These are phyloP conservation scores for Pasiphila rectangulata DNA, from an alignment of 2,888 invertebrate genomes.

Conservation along the genomic window DNA sequence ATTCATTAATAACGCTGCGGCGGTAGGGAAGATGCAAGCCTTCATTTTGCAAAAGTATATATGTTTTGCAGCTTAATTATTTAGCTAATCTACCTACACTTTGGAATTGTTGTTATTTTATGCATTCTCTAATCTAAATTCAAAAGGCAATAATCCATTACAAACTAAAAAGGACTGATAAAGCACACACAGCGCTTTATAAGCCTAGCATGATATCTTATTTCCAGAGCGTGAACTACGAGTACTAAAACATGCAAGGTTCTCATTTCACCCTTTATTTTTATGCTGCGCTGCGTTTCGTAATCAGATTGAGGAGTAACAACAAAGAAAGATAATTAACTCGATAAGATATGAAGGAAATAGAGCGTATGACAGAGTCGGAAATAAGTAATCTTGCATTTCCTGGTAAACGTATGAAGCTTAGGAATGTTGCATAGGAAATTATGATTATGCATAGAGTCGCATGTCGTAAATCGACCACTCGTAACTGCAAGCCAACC, in stretches of 20 bases:
- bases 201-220: neutral
- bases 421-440: slow-evolving; percentile 5
- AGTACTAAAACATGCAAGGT: neutral
- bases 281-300: slow-evolving; percentile 3
- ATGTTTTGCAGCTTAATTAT: too few species aligned
- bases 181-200: too few species aligned
- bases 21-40: neutral
- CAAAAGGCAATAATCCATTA: neutral
- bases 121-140: neutral
- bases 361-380: slow-evolving; percentile 8
- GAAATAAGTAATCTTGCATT: slow-evolving; percentile 17
- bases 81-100: too few species aligned
- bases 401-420: slow-evolving; percentile 9
- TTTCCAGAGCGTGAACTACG: neutral
- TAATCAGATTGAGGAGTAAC: slow-evolving; percentile 16
- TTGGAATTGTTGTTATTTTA: too few species aligned
- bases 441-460: slow-evolving; percentile 5
- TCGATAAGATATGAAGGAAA: slow-evolving; percentile 17
- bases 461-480: slow-evolving; percentile 5
- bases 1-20: slow-evolving; percentile 13
- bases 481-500: too few species aligned
- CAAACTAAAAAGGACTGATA: neutral
- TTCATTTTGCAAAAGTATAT: too few species aligned
- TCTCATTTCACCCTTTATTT: slow-evolving; percentile 6
- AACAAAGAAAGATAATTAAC: slow-evolving; percentile 22